These are phyloP conservation scores for Caenorhabditis virilis DNA, from an alignment of 2,888 invertebrate genomes.

Conservation along the genomic window DNA sequence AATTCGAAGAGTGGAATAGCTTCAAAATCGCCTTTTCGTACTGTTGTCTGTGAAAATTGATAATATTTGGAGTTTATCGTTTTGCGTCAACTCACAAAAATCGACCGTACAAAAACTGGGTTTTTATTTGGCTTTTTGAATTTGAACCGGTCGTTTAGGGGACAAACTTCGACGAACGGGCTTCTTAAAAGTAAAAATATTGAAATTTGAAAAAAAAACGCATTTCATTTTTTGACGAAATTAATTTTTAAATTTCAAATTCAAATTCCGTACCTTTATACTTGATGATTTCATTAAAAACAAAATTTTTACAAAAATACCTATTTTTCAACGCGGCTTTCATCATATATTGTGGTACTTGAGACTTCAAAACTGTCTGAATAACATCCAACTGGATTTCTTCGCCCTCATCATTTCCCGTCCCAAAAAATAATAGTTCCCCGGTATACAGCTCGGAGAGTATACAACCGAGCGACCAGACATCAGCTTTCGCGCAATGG, in stretches of 20 bases:
- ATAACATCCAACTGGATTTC: constrained; percentile 15
- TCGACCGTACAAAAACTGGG: too few relatives aligned
- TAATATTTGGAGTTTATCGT: background rate
- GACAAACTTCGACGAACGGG: background rate
- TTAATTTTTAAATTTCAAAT: too few relatives aligned
- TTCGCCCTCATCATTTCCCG: background rate
- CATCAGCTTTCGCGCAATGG: constrained; percentile 6
- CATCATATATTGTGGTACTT: background rate
- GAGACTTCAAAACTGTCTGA: background rate
- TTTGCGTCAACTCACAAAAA: background rate
- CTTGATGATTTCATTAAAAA: too few relatives aligned
- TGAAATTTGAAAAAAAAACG: background rate
- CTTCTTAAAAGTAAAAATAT: too few relatives aligned
- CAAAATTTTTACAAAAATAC: background rate
- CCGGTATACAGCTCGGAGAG: constrained; percentile 25
- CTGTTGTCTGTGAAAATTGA: background rate
- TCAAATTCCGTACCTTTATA: too few relatives aligned
- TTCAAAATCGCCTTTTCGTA: background rate
- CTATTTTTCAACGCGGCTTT: background rate
- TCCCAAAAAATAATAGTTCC: constrained; percentile 19
- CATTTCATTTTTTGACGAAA: background rate
- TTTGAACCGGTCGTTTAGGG: background rate
- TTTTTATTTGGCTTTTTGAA: too few relatives aligned
- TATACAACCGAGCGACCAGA: constrained; percentile 21
- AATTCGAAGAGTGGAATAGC: constrained; percentile 1